A percentile compares a stretch with the other conserved stretches of the same genome.
These are phyloP conservation scores for Syngnathus acus DNA, from an alignment of 2,797 vertebrate genomes.

Conservation along the genomic window DNA sequence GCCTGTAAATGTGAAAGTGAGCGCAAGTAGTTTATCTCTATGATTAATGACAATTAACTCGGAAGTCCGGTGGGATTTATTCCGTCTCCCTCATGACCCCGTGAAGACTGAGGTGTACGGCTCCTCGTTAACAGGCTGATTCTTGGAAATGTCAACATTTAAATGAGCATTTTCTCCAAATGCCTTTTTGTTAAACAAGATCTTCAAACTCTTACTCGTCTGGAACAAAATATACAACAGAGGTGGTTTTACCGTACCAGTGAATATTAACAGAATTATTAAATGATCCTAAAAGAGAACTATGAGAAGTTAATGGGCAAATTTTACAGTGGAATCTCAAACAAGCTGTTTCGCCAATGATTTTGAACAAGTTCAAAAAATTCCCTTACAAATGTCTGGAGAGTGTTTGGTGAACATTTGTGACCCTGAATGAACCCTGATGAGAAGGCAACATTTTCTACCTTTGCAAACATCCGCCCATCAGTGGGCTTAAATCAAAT, in stretches of 20 bases:
- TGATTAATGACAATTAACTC: background rate
- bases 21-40: background rate
- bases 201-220: background rate
- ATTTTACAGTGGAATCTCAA: background rate
- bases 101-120: background rate
- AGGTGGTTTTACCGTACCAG: background rate
- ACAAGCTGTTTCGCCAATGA: too few relatives aligned
- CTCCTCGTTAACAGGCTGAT: background rate
- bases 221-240: background rate
- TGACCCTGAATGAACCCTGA: too few relatives aligned
- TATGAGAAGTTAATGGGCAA: too few relatives aligned
- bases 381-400: too few relatives aligned
- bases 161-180: background rate
- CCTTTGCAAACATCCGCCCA: background rate
- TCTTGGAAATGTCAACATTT: background rate
- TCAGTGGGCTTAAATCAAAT: too few relatives aligned
- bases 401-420: too few relatives aligned
- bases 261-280: background rate
- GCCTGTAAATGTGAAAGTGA: background rate
- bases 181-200: background rate
- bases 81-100: background rate
- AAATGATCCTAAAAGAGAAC: background rate
- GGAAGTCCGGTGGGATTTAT: background rate
- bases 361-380: too few relatives aligned
- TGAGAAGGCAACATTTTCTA: too few relatives aligned